phyloP scores from a whole-genome alignment of 2,113 vertebrate genomes.

The Cyanistes caeruleus region DNA sequence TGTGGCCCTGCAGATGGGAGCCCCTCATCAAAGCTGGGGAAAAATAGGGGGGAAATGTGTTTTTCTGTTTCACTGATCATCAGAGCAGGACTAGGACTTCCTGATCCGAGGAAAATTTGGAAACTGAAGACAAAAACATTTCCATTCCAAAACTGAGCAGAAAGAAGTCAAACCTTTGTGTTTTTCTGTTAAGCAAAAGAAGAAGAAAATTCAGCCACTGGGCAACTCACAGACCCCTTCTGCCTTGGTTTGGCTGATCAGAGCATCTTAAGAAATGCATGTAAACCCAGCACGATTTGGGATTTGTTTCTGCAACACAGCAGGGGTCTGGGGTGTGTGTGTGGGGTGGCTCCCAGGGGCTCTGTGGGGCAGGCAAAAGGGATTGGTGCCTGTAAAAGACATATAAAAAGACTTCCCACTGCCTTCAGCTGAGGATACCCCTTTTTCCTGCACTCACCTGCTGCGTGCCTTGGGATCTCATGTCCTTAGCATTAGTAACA shows the following conservation, averaged over 20 bases:
- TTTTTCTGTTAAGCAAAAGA: neutral
- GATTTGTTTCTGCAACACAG: neutral
- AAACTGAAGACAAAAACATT: constrained; percentile 2
- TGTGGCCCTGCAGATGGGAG: constrained; percentile 2
- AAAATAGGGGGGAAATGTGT: neutral
- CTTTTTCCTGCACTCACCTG: neutral
- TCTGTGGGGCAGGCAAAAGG: neutral
- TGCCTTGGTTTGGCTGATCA: neutral
- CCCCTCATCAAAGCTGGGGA: constrained; percentile 1
- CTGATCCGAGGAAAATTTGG: neutral
- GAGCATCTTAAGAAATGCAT: neutral
- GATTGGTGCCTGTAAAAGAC: neutral
- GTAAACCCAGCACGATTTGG: neutral
- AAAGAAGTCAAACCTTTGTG: neutral
- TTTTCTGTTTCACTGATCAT: constrained; percentile 16
- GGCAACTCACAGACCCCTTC: neutral
- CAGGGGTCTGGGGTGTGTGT: too few relatives aligned
- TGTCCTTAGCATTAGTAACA: neutral
- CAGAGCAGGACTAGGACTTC: neutral
- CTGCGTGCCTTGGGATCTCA: neutral
- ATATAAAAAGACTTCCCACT: neutral
- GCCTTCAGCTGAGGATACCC: neutral
- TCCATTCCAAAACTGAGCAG: constrained; percentile 1
- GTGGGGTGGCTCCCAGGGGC: neutral
- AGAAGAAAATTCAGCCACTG: neutral